Percentiles rank a stretch among this genome's conserved stretches.
Conservation (phyloP, 2,113 vertebrate genomes). For the Potamarius usumacintae region DNA sequence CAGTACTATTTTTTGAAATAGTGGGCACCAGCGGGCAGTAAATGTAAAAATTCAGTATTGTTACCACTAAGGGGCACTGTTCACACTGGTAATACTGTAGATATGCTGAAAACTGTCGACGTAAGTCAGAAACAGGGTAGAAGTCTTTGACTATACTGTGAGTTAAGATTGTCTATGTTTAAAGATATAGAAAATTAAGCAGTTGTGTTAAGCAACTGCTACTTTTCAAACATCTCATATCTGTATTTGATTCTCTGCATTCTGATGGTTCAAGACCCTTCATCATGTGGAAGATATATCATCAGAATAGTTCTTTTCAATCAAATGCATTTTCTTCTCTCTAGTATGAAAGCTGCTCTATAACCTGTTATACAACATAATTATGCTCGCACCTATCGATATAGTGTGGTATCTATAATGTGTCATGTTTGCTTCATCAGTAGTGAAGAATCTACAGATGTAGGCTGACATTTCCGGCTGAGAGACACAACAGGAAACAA, state of each 20-base stretch:
- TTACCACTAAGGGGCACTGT: neutral
- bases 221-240: neutral
- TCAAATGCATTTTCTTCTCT: neutral
- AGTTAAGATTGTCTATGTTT: neutral
- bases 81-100: neutral
- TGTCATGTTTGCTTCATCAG: neutral
- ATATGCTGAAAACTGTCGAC: neutral
- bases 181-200: neutral
- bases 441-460: neutral
- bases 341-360: neutral
- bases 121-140: neutral
- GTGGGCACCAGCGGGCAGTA: neutral
- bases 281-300: neutral
- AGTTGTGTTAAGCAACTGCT: too few species aligned
- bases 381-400: neutral
- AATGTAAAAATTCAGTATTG: neutral
- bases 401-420: neutral
- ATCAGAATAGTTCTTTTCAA: neutral
- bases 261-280: neutral
- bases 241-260: conserved; percentile 2
- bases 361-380: neutral
- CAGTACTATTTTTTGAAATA: neutral
- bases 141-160: neutral
- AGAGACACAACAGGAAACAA: conserved; percentile 22
- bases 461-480: conserved; percentile 53